Evolutionary conservation across 2,797 vertebrate species (phyloP).

Genomic region (Vultur gryphus): DNA sequence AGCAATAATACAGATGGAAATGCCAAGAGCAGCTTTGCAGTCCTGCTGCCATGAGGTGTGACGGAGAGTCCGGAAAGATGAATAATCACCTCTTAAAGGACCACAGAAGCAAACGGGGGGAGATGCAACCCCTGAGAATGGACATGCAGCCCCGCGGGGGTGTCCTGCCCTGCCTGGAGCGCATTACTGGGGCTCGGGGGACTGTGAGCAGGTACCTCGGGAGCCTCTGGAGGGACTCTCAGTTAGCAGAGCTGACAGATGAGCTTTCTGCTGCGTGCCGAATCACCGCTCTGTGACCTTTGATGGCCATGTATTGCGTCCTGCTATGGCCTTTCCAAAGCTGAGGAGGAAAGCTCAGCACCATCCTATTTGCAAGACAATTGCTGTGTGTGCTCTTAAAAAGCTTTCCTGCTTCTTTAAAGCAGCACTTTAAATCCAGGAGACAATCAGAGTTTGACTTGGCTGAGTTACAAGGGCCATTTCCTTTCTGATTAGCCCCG

Average conservation of each 20-base stretch:
- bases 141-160: fast-evolving
- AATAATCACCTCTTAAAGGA: not conserved
- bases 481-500: slow-evolving; percentile 42
- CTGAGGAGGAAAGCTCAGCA: not conserved
- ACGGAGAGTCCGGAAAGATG: not conserved
- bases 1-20: slow-evolving; percentile 43
- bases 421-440: slow-evolving; percentile 28
- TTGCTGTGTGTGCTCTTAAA: not conserved
- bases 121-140: not conserved
- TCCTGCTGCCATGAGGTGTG: not conserved
- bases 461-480: slow-evolving; percentile 43
- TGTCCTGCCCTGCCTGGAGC: not conserved
- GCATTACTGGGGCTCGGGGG: fast-evolving
- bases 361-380: not conserved
- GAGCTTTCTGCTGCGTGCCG: not conserved
- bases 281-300: not conserved
- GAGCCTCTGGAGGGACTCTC: not conserved
- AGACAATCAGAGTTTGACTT: slow-evolving; percentile 45
- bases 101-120: not conserved
- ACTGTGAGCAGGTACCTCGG: not conserved
- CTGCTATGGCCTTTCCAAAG: not conserved
- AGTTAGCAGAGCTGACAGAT: not conserved
- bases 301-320: not conserved
- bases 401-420: slow-evolving; percentile 9
- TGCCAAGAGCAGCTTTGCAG: slow-evolving; percentile 26